phyloP scores from a whole-genome alignment of 2,888 invertebrate genomes.

The Graphium colonna region DNA sequence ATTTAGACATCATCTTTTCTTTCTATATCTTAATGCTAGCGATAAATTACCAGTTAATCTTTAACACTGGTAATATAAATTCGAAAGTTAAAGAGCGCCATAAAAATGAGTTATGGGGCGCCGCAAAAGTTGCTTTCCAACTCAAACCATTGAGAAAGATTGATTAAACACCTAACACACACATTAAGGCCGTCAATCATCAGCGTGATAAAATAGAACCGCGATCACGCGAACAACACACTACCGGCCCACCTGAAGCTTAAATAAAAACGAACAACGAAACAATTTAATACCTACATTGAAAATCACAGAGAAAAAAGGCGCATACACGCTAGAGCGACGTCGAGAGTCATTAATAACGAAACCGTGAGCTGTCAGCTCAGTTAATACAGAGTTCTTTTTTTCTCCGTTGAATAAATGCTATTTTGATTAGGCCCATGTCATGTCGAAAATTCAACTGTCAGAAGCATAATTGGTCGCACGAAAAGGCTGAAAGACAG shows the following conservation, averaged over 20 bases:
- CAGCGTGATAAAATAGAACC: conserved; percentile 58
- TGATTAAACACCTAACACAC: conserved; percentile 67
- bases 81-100: conserved; percentile 32
- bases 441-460: conserved; percentile 80
- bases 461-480: conserved; percentile 80
- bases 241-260: conserved; percentile 51
- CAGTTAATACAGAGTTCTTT: conserved; percentile 73
- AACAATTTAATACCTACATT: conserved; percentile 69
- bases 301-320: conserved; percentile 54
- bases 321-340: conserved; percentile 44
- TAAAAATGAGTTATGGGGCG: conserved; percentile 50
- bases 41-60: conserved; percentile 29
- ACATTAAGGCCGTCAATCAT: conserved; percentile 71
- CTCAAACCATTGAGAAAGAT: conserved; percentile 60
- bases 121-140: conserved; percentile 50
- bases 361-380: conserved; percentile 76
- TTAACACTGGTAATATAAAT: conserved; percentile 16
- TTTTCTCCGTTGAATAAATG: conserved; percentile 67
- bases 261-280: conserved; percentile 52
- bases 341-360: conserved; percentile 68
- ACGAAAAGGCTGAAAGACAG: conserved; percentile 58
- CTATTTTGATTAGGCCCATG: conserved; percentile 82
- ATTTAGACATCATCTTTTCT: background rate
- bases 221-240: conserved; percentile 51
- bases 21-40: conserved; percentile 4